Evolutionary conservation across 2,797 vertebrate species (phyloP), one percentile per base, ranked within the genome.

Genomic region (Syndactyla subalaris): DNA sequence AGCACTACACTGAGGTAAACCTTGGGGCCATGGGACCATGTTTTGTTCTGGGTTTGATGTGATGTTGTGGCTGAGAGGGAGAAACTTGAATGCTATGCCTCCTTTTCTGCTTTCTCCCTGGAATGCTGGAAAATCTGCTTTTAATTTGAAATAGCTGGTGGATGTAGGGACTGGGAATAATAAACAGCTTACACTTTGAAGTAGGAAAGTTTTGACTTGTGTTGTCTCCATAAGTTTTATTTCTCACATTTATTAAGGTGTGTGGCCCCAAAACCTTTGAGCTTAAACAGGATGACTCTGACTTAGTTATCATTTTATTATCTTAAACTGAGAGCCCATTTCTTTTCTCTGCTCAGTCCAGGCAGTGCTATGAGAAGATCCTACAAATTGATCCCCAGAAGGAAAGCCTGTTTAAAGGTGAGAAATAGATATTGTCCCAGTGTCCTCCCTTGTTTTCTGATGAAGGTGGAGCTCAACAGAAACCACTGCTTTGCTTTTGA

Each of bases 281-380:
- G 48, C 26, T 81, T 43, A 15, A 57, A 29, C 22, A 17, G 52
- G 38, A 27, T 62, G 32, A 8, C 7, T 74, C 6, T 36, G 17
- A 9, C 1, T 39, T 34, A 19, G n/a, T 6, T 45, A 1, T 14
- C 13, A 3, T 3, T 59, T 43, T 26, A 7, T 1, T 32, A 9
- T 30, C 59, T n/a, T 23, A 7, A 38, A 16, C 1, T 82, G 59
- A 93, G 72, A 92, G 27, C 55, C 36, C 21, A 3, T 43, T 91
- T 59, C 71, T 97, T 92, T 30, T 54, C 67, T 63, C 85, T 51
- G 15, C 95, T 15, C 67, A 99, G 99, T 97, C 98, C 62, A 98
- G 98, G 97, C 97, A 97, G 16, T 98, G 98, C 95, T 99, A 98
- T 88, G 95, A 97, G 97, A 98, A 98, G 97, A 98, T 99, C 80